phyloP scores from a whole-genome alignment of 92 coral and sea anemone genomes.

The Paragorgia papillata region DNA sequence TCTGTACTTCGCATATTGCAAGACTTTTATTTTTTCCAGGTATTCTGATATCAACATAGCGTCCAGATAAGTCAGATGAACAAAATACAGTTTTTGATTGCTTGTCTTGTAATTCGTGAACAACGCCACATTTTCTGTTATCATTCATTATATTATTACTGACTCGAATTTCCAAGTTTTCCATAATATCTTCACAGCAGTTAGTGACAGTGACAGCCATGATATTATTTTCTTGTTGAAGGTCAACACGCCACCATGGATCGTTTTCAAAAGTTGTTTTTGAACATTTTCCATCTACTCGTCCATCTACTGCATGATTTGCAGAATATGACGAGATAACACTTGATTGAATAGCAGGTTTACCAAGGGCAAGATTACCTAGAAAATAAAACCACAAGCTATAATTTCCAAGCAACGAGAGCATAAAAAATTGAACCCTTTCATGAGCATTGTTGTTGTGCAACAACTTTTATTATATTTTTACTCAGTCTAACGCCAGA shows the following conservation, averaged over 20 bases:
- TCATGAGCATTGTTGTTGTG: no score
- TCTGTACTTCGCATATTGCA: constrained; percentile 29
- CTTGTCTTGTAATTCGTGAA: background rate
- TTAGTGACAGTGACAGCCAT: constrained; percentile 29
- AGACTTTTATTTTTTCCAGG: constrained; percentile 13
- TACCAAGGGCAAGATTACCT: constrained; percentile 41
- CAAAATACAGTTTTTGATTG: constrained; percentile 2
- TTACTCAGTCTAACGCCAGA: no score
- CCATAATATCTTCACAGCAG: constrained; percentile 24
- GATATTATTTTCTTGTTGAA: background rate
- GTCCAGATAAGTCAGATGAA: constrained; percentile 11
- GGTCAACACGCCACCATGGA: constrained; percentile 45
- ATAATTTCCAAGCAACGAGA: background rate
- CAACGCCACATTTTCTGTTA: constrained; percentile 15
- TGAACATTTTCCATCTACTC: constrained; percentile 20
- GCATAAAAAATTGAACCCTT: no score
- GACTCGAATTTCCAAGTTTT: constrained; percentile 15
- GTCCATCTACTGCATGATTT: constrained; percentile 25
- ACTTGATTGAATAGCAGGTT: constrained; percentile 24
- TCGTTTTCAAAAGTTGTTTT: constrained; percentile 19
- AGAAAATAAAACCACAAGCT: background rate
- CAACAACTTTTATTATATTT: no score
- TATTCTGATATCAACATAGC: constrained; percentile 21
- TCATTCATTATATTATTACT: background rate
- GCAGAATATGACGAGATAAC: background rate